Percentiles rank a stretch among this genome's conserved stretches.
Conservation (phyloP, 2,888 invertebrate species). For the Auanema freiburgensis region DNA sequence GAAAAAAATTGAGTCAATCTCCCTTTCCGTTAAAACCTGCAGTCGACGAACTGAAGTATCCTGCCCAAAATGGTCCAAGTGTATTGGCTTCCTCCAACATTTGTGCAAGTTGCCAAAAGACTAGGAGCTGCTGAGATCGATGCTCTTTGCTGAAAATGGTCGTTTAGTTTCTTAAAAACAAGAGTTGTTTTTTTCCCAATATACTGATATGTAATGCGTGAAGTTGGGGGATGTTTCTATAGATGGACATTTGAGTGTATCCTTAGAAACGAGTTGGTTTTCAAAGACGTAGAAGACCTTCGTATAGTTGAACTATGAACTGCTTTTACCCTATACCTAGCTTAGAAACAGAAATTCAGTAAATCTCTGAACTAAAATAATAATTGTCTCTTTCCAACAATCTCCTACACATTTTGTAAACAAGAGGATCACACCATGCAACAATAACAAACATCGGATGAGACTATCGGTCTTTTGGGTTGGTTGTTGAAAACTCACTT, state of each 20-base stretch:
- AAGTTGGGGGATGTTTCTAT: too few species aligned
- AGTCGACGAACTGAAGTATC: constrained; percentile 63
- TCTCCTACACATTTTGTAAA: not conserved
- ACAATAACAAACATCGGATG: constrained; percentile 1
- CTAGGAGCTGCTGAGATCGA: constrained; percentile 61
- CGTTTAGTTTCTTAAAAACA: too few species aligned
- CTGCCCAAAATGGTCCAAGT: constrained; percentile 63
- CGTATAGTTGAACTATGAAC: too few species aligned
- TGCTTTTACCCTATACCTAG: too few species aligned
- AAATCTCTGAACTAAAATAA: too few species aligned
- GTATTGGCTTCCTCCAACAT: constrained; percentile 63
- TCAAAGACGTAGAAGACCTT: not conserved
- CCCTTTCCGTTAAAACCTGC: constrained; percentile 49
- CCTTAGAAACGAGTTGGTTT: not conserved
- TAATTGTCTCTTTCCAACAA: too few species aligned
- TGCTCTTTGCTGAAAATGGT: constrained; percentile 55
- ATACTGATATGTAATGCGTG: too few species aligned
- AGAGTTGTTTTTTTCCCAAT: too few species aligned
- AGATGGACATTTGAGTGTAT: constrained; percentile 1
- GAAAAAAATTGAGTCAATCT: too few species aligned
- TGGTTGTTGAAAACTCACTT: constrained; percentile 31
- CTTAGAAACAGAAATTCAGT: too few species aligned
- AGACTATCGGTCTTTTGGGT: not conserved
- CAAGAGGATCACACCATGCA: not conserved
- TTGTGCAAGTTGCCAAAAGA: constrained; percentile 62